Evolutionary conservation across 2,797 vertebrate species (phyloP).

Genomic region (Ctenopoma multispine): DNA sequence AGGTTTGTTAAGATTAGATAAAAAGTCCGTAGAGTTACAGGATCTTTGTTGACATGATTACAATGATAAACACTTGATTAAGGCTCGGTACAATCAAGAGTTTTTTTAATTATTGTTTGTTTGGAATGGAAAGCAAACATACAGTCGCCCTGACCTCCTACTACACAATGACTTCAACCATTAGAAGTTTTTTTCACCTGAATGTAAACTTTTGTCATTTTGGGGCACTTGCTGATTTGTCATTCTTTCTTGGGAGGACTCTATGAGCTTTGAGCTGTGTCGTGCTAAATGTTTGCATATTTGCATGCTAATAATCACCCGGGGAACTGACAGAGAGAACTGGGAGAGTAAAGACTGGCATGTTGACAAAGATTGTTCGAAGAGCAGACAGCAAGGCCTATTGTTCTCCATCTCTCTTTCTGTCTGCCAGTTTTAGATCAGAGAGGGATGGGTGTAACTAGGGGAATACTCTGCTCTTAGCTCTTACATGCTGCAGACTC

Average conservation of each 20-base stretch:
- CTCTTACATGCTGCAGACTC: conserved; percentile 77
- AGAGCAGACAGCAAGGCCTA: conserved; percentile 73
- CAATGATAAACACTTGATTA: not conserved
- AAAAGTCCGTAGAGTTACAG: not conserved
- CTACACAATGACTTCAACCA: not conserved
- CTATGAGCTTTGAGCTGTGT: conserved; percentile 2
- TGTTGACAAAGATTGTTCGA: conserved; percentile 71
- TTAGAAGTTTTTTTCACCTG: conserved; percentile 3
- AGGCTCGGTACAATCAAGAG: not conserved
- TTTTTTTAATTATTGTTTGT: not conserved
- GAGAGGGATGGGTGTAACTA: conserved; percentile 72
- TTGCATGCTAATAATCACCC: conserved; percentile 68
- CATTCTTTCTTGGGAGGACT: conserved; percentile 14
- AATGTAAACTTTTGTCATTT: not conserved
- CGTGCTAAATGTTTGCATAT: conserved; percentile 43
- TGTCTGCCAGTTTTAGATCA: conserved; percentile 78
- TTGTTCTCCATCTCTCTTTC: conserved; percentile 78
- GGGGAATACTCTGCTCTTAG: conserved; percentile 73
- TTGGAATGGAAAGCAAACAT: not conserved
- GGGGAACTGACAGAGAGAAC: conserved; percentile 56
- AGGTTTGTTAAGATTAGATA: not conserved
- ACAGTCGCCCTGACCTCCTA: not conserved
- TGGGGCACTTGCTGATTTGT: conserved; percentile 7
- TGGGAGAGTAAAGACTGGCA: conserved; percentile 69
- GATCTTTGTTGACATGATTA: not conserved